Evolutionary conservation across 2,888 invertebrate genomes (phyloP).

Genomic region (Orgyia antiqua): DNA sequence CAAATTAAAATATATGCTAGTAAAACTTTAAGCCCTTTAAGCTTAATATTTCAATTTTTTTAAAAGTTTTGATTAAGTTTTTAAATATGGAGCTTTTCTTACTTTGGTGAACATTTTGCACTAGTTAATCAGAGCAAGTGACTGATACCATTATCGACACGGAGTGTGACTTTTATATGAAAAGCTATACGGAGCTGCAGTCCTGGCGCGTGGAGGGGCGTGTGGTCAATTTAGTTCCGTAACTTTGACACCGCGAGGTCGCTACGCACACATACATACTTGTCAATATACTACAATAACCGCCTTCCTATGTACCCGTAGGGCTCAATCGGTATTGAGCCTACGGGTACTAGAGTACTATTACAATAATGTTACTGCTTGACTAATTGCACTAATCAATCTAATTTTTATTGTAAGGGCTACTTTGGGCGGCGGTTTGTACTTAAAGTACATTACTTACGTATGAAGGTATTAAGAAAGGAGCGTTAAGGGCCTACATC

Average conservation of each 20-base stretch:
- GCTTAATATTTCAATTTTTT: not conserved
- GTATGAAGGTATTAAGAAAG: too few species aligned
- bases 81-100: conserved; percentile 34
- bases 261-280: conserved; percentile 42
- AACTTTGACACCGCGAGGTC: conserved; percentile 77
- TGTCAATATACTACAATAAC: conserved; percentile 43
- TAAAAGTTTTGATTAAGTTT: not conserved
- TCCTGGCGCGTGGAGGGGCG: conserved; percentile 61
- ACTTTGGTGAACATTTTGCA: conserved; percentile 77
- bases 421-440: too few species aligned
- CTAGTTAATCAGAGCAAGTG: conserved; percentile 69
- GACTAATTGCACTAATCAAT: conserved; percentile 38
- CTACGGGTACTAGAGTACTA: conserved; percentile 8
- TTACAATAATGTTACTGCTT: conserved; percentile 32
- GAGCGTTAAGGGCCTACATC: too few species aligned
- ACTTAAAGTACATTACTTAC: too few species aligned
- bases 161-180: conserved; percentile 73
- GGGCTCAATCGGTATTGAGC: conserved; percentile 17
- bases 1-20: not conserved
- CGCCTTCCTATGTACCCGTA: conserved; percentile 32
- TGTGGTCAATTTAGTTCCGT: conserved; percentile 73
- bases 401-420: conserved; percentile 31
- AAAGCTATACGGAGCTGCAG: conserved; percentile 68
- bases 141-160: conserved; percentile 72
- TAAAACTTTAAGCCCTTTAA: not conserved